Conservation (phyloP, 2,113 vertebrate genomes). For the Lepus europaeus region DNA sequence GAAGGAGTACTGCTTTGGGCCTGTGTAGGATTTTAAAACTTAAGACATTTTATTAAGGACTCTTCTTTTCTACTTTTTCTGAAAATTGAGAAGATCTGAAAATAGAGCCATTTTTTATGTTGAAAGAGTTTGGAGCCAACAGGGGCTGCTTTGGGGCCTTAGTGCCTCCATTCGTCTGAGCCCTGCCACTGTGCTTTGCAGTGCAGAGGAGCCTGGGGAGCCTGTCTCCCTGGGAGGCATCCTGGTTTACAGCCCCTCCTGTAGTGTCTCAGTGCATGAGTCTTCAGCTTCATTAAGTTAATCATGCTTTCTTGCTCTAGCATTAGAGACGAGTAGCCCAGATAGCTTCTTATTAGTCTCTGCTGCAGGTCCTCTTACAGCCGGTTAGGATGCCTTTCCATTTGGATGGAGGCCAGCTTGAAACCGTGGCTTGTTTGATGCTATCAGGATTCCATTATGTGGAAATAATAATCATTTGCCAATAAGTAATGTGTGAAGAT, state of each 20-base stretch:
- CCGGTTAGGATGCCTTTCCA: neutral
- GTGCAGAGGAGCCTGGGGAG: rapidly evolving
- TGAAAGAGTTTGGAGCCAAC: neutral
- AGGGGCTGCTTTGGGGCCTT: rapidly evolving
- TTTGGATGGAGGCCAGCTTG: neutral
- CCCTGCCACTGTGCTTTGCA: too few relatives aligned
- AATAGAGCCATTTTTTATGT: neutral
- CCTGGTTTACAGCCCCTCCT: too few relatives aligned
- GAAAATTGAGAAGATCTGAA: neutral
- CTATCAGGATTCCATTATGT: too few relatives aligned
- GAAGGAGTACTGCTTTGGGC: too few relatives aligned
- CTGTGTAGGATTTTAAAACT: too few relatives aligned
- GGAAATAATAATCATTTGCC: too few relatives aligned
- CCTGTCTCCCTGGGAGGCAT: neutral
- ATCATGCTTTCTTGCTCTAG: neutral
- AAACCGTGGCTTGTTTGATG: too few relatives aligned
- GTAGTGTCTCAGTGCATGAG: neutral
- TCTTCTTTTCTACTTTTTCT: too few relatives aligned
- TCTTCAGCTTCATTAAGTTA: neutral
- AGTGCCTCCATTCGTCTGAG: rapidly evolving
- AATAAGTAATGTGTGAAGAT: too few relatives aligned
- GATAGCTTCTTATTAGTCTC: neutral
- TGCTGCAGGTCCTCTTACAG: neutral
- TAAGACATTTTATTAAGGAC: too few relatives aligned
- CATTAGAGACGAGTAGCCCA: neutral